Evolutionary conservation across 2,113 vertebrate genomes (phyloP).

Genomic region (Marmota monax): DNA sequence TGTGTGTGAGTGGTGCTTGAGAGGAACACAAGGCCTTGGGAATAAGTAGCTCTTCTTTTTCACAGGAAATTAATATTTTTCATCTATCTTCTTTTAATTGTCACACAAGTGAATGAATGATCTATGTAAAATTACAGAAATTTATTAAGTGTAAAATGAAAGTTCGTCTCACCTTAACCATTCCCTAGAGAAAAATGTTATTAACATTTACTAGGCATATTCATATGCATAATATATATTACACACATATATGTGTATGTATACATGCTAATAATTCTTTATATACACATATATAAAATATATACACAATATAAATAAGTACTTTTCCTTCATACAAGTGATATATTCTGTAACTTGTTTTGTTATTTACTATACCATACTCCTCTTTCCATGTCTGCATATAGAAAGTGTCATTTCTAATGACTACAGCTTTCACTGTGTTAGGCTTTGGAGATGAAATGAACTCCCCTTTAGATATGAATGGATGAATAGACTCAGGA

Average conservation of each 20-base stretch:
- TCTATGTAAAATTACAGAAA: slow-evolving; percentile 12
- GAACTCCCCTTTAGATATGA: neutral
- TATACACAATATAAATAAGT: neutral
- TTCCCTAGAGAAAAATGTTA: neutral
- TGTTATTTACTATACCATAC: neutral
- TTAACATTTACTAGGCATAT: neutral
- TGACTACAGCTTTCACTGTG: neutral
- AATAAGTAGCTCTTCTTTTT: neutral
- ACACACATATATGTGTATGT: neutral
- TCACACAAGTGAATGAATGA: neutral
- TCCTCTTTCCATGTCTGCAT: neutral
- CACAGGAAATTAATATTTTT: slow-evolving; percentile 18
- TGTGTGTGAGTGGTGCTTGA: neutral
- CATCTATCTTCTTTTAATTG: slow-evolving; percentile 24
- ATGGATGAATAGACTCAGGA: neutral
- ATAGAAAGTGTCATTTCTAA: neutral
- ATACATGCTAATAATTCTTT: neutral
- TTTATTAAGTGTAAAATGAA: slow-evolving; percentile 47
- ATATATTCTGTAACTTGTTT: slow-evolving; percentile 20
- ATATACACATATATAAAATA: neutral
- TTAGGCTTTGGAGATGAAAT: neutral
- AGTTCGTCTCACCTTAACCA: neutral
- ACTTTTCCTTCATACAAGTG: neutral
- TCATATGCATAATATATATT: neutral
- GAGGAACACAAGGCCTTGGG: neutral